Evolutionary conservation across 2,113 vertebrate genomes (phyloP).

Genomic region (Microtus ochrogaster): DNA sequence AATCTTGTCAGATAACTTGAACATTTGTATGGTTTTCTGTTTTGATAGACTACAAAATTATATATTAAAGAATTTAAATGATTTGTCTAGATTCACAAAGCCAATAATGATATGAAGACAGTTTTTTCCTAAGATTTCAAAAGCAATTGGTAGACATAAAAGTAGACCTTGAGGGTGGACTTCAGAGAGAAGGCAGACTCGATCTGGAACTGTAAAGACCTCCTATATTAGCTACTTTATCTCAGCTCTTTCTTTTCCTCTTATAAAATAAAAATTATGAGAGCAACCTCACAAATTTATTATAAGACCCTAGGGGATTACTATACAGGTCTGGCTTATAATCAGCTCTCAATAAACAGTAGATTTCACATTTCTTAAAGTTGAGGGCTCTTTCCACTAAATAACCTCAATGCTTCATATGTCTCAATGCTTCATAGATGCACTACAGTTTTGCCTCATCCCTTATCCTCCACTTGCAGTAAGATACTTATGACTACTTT

Average conservation of each 20-base stretch:
- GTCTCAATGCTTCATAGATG: not conserved
- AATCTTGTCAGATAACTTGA: not conserved
- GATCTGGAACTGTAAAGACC: not conserved
- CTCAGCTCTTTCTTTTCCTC: not conserved
- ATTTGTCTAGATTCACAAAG: not conserved
- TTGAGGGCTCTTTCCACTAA: not conserved
- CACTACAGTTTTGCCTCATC: not conserved
- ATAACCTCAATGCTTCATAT: not conserved
- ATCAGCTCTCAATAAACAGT: not conserved
- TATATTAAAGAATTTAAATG: not conserved
- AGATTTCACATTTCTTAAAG: not conserved
- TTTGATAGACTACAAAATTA: not conserved
- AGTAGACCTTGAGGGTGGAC: not conserved
- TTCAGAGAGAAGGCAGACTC: not conserved
- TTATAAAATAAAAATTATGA: not conserved
- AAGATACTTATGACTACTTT: no score
- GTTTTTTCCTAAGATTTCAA: not conserved
- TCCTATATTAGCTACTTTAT: not conserved
- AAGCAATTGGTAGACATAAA: not conserved
- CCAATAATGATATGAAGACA: not conserved
- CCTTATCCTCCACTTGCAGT: not conserved
- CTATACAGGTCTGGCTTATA: not conserved
- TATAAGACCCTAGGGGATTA: not conserved
- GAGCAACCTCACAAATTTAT: not conserved
- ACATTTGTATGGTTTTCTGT: not conserved